phyloP scores from a whole-genome alignment of 2,888 invertebrate species.

The Alentia gelatinosa region DNA sequence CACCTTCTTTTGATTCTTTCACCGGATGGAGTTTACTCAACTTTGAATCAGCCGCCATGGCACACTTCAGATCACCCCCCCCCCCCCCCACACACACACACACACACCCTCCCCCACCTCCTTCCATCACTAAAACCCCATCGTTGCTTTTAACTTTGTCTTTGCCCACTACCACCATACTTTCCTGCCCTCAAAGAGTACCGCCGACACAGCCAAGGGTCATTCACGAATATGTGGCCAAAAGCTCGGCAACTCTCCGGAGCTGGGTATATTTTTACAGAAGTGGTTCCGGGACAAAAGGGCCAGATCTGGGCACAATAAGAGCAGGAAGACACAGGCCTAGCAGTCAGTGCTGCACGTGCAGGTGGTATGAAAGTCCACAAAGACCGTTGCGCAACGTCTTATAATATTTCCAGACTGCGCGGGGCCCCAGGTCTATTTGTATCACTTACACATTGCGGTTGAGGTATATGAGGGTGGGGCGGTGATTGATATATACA shows the following conservation, averaged over 20 bases:
- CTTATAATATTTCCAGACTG: neutral
- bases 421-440: neutral
- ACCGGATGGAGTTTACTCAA: neutral
- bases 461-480: no score
- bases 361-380: neutral
- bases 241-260: neutral
- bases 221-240: neutral
- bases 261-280: neutral
- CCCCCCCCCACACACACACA: no score
- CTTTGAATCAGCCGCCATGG: neutral
- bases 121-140: neutral
- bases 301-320: neutral
- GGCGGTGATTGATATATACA: no score
- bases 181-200: no score
- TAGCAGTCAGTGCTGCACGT: neutral
- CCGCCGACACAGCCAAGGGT: neutral
- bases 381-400: neutral
- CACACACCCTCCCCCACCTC: no score
- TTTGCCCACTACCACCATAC: neutral
- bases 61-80: neutral
- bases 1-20: neutral
- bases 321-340: neutral
- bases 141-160: neutral
- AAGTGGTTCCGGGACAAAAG: neutral
- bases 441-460: slow-evolving; percentile 10